Conservation (phyloP, 2,888 invertebrate genomes). For the Cheilosia impressa region DNA sequence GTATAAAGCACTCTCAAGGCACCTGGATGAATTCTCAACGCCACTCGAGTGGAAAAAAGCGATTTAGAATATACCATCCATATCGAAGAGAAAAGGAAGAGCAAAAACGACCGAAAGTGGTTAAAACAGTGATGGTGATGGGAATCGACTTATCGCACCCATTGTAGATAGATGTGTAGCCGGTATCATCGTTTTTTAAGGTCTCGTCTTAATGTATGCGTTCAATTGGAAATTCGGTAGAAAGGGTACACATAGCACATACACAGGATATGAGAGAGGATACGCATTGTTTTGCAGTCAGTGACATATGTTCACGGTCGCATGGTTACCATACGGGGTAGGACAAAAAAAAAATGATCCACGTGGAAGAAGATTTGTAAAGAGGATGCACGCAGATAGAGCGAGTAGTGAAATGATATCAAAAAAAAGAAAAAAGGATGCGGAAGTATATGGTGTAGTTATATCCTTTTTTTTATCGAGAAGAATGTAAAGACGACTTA, state of each 20-base stretch:
- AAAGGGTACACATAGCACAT: slow-evolving; percentile 52
- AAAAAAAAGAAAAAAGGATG: slow-evolving; percentile 14
- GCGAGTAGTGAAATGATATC: slow-evolving; percentile 45
- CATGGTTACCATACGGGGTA: slow-evolving; percentile 54
- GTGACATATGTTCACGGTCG: slow-evolving; percentile 71
- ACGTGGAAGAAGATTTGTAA: slow-evolving; percentile 55
- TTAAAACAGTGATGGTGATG: slow-evolving; percentile 66
- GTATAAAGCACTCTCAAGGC: slow-evolving; percentile 22
- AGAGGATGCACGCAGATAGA: slow-evolving; percentile 54
- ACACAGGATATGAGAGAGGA: slow-evolving; percentile 31
- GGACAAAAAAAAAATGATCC: slow-evolving; percentile 21
- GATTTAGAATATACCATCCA: slow-evolving; percentile 46
- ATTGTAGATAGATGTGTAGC: slow-evolving; percentile 37
- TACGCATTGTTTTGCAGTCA: slow-evolving; percentile 73
- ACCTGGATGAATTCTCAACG: slow-evolving; percentile 70
- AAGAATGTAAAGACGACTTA: slow-evolving; percentile 9
- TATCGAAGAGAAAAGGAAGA: not conserved
- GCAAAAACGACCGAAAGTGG: slow-evolving; percentile 33
- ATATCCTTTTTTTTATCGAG: slow-evolving; percentile 5
- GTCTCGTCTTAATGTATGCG: slow-evolving; percentile 70
- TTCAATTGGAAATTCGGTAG: slow-evolving; percentile 65
- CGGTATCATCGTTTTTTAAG: slow-evolving; percentile 64
- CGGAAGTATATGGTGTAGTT: slow-evolving; percentile 21
- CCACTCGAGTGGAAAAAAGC: slow-evolving; percentile 61
- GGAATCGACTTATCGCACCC: slow-evolving; percentile 71